Evolutionary conservation across 1,140 invertebrate species (phyloP), one percentile per base, ranked within the genome.

Genomic region (Polypedilum vanderplanki): DNA sequence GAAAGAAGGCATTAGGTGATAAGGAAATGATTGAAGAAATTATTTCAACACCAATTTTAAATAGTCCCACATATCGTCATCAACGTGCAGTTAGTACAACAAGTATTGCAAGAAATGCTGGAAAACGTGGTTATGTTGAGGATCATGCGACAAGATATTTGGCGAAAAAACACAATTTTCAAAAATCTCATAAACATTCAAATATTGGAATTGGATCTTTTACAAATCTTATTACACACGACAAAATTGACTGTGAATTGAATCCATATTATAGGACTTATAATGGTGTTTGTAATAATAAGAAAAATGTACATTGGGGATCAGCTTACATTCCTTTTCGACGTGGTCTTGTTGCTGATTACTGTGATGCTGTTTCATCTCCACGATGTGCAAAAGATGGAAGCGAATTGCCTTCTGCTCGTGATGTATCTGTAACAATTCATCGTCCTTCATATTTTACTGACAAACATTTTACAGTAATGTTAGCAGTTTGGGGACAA

Each of bases 401-500:
- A 0, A 78, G 78, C 0, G 75, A 80, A 0, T 79, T 94, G 70
- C 92, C 93, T 0, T 90, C 91, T 1, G 90, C 92, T 0, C 85
- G 92, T 20, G 86, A 89, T 77, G 87, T 95, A 5, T 93, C 91
- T 77, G 79, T 91, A 0, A 86, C 86, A 24, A 87, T 93, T 0
- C 91, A 93, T 81, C 83, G 90, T 7, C 89, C 90, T 0, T 87
- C 86, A 75, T 90, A 91, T 76, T 87, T 87, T 41, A 87, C 87
- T 33, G 91, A 93, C 81, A 87, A 89, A 0, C 84, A 87, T 41
- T 93, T 93, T 78, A 91, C 90, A 0, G 90, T 93, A 0, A 92
- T 94, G 90, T 79, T 93, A 70, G 91, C 91, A 0, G 91, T 93
- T 9, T 98, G 95, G 88, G 96, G 97, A 0, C 97, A 98, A 85